Conservation (phyloP, 2,797 vertebrate genomes). For the Streptopelia turtur region DNA sequence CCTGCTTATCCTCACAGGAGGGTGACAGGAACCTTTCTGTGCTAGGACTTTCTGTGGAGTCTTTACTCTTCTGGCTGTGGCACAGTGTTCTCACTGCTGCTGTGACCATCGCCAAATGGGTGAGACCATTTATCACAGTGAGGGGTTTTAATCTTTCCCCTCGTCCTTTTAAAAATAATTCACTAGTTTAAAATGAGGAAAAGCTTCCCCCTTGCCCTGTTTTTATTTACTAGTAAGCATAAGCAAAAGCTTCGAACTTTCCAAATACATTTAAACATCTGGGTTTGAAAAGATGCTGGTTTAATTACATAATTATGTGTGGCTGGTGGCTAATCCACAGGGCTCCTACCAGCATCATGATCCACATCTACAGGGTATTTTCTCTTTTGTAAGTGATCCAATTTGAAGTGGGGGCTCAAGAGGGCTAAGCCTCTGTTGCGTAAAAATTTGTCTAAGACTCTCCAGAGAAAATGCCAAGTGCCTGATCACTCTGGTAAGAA, state of each 20-base stretch:
- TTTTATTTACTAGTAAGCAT: not conserved
- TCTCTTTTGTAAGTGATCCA: not conserved
- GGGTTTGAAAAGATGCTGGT: not conserved
- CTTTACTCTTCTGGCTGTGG: not conserved
- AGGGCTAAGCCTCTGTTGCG: not conserved
- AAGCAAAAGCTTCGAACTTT: not conserved
- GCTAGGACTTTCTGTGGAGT: not conserved
- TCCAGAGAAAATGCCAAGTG: conserved; percentile 26
- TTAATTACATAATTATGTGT: not conserved
- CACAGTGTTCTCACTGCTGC: not conserved
- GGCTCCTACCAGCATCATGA: not conserved
- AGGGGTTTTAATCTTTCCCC: not conserved
- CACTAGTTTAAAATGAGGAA: not conserved
- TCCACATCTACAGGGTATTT: not conserved
- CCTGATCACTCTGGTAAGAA: not conserved
- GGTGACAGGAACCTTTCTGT: not conserved
- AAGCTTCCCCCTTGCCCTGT: rapidly evolving
- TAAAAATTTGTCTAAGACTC: conserved; percentile 43
- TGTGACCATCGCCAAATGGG: rapidly evolving
- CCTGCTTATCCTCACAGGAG: not conserved
- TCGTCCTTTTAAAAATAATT: not conserved
- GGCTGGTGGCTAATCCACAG: not conserved
- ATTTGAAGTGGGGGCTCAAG: not conserved
- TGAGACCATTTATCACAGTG: not conserved
- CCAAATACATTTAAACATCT: not conserved